These are phyloP conservation scores for Xanthia togata DNA, from an alignment of 2,888 invertebrate genomes.

Conservation along the genomic window DNA sequence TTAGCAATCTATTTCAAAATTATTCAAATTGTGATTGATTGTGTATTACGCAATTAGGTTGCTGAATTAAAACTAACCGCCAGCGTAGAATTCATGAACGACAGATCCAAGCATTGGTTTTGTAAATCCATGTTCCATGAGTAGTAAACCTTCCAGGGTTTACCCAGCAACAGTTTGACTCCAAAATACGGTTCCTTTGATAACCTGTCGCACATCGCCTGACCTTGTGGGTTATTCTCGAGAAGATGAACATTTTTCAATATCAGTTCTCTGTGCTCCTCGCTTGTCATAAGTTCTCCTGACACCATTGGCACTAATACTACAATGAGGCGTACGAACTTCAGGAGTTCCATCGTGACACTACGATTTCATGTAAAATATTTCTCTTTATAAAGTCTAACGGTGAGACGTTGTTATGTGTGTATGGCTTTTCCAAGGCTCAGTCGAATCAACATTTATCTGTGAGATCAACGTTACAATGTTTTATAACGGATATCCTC, in stretches of 20 bases:
- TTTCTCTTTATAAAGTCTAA: constrained; percentile 52
- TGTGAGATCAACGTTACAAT: constrained; percentile 43
- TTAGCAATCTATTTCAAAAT: too few species aligned
- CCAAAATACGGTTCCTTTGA: constrained; percentile 78
- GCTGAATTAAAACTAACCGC: constrained; percentile 67
- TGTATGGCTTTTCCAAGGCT: constrained; percentile 45
- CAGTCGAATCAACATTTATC: constrained; percentile 39
- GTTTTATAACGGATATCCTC: constrained; percentile 34
- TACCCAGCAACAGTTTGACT: constrained; percentile 75
- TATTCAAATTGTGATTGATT: too few species aligned
- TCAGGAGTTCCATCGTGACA: constrained; percentile 45
- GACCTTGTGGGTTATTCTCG: background rate
- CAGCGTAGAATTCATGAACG: constrained; percentile 75
- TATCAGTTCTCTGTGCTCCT: rapidly evolving
- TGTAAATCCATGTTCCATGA: constrained; percentile 80
- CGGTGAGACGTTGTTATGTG: constrained; percentile 45
- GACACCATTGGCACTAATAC: constrained; percentile 16
- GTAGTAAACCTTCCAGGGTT: constrained; percentile 81
- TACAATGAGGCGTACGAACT: constrained; percentile 23
- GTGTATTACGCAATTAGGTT: too few species aligned
- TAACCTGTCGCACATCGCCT: constrained; percentile 68
- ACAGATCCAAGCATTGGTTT: constrained; percentile 77
- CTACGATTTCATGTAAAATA: constrained; percentile 35
- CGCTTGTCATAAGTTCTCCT: background rate
- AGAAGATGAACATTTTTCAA: rapidly evolving